Evolutionary conservation across 2,113 vertebrate genomes (phyloP).

Genomic region (Ceyx cyanopectus): DNA sequence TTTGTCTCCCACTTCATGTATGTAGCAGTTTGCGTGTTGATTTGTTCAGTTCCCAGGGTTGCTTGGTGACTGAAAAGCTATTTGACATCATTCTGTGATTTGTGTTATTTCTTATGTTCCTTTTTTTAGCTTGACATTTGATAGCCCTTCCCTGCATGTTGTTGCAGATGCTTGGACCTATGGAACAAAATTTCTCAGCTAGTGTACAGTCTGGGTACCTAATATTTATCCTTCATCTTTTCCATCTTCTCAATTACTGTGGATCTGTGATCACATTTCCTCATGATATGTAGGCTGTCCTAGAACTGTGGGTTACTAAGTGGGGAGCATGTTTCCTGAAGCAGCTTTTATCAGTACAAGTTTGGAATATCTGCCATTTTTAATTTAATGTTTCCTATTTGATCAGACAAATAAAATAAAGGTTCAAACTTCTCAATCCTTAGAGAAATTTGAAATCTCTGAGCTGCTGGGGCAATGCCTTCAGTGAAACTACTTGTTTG

Average conservation of each 20-base stretch:
- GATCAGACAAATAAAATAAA: not conserved
- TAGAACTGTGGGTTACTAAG: not conserved
- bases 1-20: not conserved
- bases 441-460: not conserved
- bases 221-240: constrained; percentile 2
- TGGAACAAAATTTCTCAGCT: not conserved
- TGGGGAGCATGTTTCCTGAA: not conserved
- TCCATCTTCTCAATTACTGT: constrained; percentile 5
- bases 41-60: not conserved
- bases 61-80: not conserved
- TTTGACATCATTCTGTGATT: constrained; percentile 4
- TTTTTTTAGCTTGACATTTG: not conserved
- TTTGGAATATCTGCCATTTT: not conserved
- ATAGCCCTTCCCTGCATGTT: not conserved
- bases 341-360: not conserved
- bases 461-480: not conserved
- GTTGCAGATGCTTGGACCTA: not conserved
- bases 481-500: not conserved
- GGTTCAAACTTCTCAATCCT: not conserved
- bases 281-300: not conserved
- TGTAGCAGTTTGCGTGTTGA: not conserved
- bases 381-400: not conserved
- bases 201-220: not conserved
- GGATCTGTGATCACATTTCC: constrained; percentile 13
- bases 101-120: constrained; percentile 12